Base-by-base conservation (phyloP, 2,888 invertebrate species). In the Athalia cordata region DNA sequence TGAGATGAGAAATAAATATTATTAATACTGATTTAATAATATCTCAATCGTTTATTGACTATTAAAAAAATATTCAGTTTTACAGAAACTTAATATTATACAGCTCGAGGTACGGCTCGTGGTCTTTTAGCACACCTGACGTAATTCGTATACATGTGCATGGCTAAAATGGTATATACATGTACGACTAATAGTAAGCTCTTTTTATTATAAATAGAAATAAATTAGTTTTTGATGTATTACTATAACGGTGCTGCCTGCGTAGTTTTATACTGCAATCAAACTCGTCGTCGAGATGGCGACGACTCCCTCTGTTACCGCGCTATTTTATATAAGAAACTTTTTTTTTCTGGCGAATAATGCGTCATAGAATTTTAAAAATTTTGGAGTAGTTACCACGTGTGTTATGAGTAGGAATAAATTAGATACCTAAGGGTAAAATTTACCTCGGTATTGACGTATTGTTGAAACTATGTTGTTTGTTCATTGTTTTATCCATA, bases 151-250 rank as follows among this genome's bases (percentile, higher is more conserved):
- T 52, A 70, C 57, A 70, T 70, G 49, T 47, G 50, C 57, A 59
- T 8, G 43, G 7, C 43, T 43, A 5, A 15, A 45, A 70, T 47
- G 45, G n/a, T 70, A 70, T 59, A 3, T 57, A 72, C 45, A 15
- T 52, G 5, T 49, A 45, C 15, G 59, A 45, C n/a, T 47, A 59
- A 57, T 43, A 59, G 43, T 72, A 72, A 72, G 72, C 72, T 72
- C 72, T 72, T 72, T 70, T 4, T 45, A 72, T 72, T 72, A 72
- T 72, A 72, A 72, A 72, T 72, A 72, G 47, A 49, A 72, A 72
- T 72, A 72, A 72, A 72, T 72, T 72, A 29, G 29, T 29, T 29
- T 29, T 29, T 29, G 29, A 29, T 29, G 29, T 29, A 29, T 29
- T 29, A 29, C 29, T 29, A 29, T 29, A 29, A 29, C 29, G 29